A percentile compares a stretch with the other conserved stretches of the same genome.
Evolutionary conservation across 2,797 vertebrate species (phyloP).

Genomic region (Malacoraja senta): DNA sequence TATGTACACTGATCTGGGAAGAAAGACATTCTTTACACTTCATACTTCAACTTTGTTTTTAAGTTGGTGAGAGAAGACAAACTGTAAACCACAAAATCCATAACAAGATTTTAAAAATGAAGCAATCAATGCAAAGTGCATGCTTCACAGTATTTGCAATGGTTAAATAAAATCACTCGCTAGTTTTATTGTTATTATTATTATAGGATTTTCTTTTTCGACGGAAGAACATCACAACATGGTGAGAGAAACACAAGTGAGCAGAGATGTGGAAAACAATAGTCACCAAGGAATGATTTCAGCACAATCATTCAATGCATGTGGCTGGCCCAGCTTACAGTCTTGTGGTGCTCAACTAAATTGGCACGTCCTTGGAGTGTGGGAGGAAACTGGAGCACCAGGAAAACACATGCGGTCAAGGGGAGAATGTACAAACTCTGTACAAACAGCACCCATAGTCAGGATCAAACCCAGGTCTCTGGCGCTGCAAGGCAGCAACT

Average conservation of each 20-base stretch:
- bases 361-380: too few relatives aligned
- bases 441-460: too few relatives aligned
- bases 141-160: not conserved
- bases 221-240: not conserved
- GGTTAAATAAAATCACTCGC: not conserved
- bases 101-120: not conserved
- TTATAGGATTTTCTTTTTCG: not conserved
- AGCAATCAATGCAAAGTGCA: not conserved
- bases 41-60: not conserved
- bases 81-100: not conserved
- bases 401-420: too few relatives aligned
- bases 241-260: not conserved
- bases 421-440: too few relatives aligned
- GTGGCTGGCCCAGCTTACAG: not conserved
- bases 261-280: not conserved
- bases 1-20: not conserved
- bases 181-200: not conserved
- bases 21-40: not conserved
- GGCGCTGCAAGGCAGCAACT: too few relatives aligned
- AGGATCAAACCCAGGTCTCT: too few relatives aligned
- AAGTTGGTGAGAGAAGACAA: not conserved
- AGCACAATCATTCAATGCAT: not conserved
- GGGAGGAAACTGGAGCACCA: too few relatives aligned
- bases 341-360: not conserved
- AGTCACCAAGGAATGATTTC: not conserved